Evolutionary conservation across 2,888 invertebrate genomes (phyloP).

Genomic region (Chironomus riparius): DNA sequence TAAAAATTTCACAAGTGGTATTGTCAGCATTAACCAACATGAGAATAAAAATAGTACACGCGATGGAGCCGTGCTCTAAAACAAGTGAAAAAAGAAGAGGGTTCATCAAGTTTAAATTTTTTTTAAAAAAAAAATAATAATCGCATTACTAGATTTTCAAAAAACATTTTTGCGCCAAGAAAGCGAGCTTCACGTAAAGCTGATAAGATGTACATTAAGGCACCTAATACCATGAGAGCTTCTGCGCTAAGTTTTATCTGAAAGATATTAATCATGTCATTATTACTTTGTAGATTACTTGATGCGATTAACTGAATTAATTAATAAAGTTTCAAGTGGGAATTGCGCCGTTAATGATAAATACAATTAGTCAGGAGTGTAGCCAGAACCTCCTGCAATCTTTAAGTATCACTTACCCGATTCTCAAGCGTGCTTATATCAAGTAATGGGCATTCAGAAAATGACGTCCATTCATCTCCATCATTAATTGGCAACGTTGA

Average conservation of each 20-base stretch:
- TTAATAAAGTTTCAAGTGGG: too few relatives aligned
- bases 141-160: conserved; percentile 75
- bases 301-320: too few relatives aligned
- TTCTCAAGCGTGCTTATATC: conserved; percentile 38
- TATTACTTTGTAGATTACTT: too few relatives aligned
- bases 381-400: too few relatives aligned
- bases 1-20: conserved; percentile 74
- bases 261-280: conserved; percentile 4
- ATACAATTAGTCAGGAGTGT: too few relatives aligned
- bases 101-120: background rate
- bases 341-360: too few relatives aligned
- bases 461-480: conserved; percentile 39
- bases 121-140: conserved; percentile 4
- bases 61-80: conserved; percentile 76
- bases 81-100: conserved; percentile 29
- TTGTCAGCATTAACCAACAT: conserved; percentile 75
- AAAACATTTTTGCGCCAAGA: conserved; percentile 86
- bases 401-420: conserved; percentile 31
- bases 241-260: conserved; percentile 69
- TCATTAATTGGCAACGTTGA: conserved; percentile 17
- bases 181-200: conserved; percentile 83
- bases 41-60: conserved; percentile 92
- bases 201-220: conserved; percentile 72
- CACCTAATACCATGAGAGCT: conserved; percentile 67
- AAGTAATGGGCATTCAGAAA: conserved; percentile 40